Conservation (phyloP, 2,113 vertebrate species). For the Podocnemis expansa region DNA sequence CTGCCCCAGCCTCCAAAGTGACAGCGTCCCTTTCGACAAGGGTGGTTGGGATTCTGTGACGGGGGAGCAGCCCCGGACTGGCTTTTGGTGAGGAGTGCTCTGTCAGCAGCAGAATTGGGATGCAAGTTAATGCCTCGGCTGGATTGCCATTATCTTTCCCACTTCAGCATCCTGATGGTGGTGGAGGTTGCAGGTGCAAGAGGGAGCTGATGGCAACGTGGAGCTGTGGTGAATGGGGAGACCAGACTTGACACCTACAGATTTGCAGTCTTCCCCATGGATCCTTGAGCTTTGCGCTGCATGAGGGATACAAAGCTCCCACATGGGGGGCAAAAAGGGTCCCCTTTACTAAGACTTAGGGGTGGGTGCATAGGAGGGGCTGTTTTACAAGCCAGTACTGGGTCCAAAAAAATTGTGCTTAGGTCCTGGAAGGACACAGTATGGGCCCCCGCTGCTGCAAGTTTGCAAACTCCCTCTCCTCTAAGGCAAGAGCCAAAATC, state of each 20-base stretch:
- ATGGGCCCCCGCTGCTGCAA: no score
- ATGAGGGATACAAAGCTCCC: neutral
- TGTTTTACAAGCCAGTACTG: no score
- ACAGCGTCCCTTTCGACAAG: neutral
- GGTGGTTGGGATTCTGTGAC: neutral
- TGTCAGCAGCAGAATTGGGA: neutral
- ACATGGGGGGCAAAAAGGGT: no score
- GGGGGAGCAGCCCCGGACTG: neutral
- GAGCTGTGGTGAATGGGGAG: neutral
- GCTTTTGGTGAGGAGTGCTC: neutral
- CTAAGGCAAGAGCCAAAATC: neutral
- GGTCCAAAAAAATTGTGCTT: no score
- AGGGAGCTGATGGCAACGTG: neutral
- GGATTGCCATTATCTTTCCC: neutral
- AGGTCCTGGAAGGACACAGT: no score
- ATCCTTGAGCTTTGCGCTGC: neutral
- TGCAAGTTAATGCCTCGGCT: neutral
- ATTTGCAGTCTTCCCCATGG: neutral
- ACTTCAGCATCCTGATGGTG: neutral
- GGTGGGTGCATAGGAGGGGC: no score
- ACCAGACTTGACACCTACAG: neutral
- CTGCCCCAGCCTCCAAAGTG: neutral
- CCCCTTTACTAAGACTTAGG: no score
- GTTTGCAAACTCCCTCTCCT: neutral
- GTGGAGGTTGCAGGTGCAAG: neutral